Base-by-base conservation (phyloP, 2,888 invertebrate genomes). In the Rhorus exstirpatorius region DNA sequence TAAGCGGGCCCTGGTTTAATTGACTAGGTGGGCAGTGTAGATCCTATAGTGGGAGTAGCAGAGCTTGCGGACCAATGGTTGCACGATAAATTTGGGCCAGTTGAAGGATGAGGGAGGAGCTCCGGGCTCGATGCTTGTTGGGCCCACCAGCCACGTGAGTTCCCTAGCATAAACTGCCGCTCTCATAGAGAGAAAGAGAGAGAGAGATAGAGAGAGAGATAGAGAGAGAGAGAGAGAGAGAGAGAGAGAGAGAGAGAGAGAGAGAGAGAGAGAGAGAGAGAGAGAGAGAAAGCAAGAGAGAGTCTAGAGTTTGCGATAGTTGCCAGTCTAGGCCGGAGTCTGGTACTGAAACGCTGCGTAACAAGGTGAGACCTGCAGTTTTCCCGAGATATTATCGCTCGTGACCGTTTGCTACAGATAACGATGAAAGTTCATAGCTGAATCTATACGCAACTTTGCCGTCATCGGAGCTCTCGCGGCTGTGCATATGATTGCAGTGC, bases 61-160 rank as follows among this genome's bases (percentile, higher is more conserved):
- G 6, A 31, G 6, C 31, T 31, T 31, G 31, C 31, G 38, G 51
- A 26, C 82, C 82, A 79, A 82, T 79, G 31, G 41, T 14, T 17
- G 35, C 3, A n/a, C 63, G 38, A 41, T 7, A 44, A 79, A 82
- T 82, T 82, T 78, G 82, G 78, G 82, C 82, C 82, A 75, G 46
- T 71, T 60, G 31, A 35, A 17, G 55, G 31, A 70, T 58, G 70
- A 71, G 75, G 82, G 82, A 79, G 82, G 74, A 78, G 82, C 65
- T 49, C 24, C 38, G 38, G 38, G 68, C 46, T 21, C 31, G 75
- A 46, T 17, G 53, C 75, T 38, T 17, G 31, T 31, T 44, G 81
- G 41, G 80, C 70, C 63, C 41, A 71, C 51, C 71, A 58, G 78
- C 67, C 26, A 67, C 41, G 71, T 65, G 68, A 51, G 51, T 38